phyloP scores from a whole-genome alignment of 2,888 invertebrate genomes.

The Agrypnus murinus region DNA sequence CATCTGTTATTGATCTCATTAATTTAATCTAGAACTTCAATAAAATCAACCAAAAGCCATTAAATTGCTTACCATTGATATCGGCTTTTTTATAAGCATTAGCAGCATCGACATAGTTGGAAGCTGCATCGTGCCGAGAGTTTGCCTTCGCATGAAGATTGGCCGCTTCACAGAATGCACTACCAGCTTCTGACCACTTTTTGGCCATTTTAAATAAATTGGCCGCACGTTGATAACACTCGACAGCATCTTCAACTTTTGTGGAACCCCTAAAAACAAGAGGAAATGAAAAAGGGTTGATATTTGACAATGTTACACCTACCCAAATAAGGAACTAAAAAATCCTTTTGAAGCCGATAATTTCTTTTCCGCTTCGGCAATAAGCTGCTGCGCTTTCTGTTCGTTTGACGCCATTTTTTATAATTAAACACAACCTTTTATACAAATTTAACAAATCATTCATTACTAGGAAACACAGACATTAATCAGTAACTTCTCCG shows the following conservation, averaged over 20 bases:
- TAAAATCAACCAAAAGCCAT: no score
- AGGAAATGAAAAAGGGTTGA: not conserved
- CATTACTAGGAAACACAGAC: constrained; percentile 21
- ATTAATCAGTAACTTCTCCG: constrained; percentile 12
- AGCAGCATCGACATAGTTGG: constrained; percentile 96
- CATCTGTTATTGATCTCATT: no score
- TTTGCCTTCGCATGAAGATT: constrained; percentile 90
- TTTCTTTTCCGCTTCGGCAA: constrained; percentile 98
- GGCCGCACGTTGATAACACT: constrained; percentile 96
- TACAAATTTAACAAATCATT: constrained; percentile 35
- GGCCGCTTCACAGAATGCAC: constrained; percentile 95
- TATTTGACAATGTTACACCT: constrained; percentile 18
- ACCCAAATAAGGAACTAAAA: constrained; percentile 89
- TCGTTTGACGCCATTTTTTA: constrained; percentile 89
- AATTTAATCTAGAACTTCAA: no score
- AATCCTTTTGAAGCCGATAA: constrained; percentile 92
- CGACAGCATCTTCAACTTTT: constrained; percentile 96
- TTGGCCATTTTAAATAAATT: constrained; percentile 99
- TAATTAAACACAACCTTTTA: constrained; percentile 23
- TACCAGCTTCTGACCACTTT: constrained; percentile 96
- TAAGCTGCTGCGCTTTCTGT: constrained; percentile 93
- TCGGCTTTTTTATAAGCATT: constrained; percentile 96
- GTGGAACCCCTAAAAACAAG: constrained; percentile 72
- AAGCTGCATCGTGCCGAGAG: constrained; percentile 96
- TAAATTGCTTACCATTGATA: constrained; percentile 74